Conservation (phyloP, 2,797 vertebrate species). For the Syndactyla subalaris region DNA sequence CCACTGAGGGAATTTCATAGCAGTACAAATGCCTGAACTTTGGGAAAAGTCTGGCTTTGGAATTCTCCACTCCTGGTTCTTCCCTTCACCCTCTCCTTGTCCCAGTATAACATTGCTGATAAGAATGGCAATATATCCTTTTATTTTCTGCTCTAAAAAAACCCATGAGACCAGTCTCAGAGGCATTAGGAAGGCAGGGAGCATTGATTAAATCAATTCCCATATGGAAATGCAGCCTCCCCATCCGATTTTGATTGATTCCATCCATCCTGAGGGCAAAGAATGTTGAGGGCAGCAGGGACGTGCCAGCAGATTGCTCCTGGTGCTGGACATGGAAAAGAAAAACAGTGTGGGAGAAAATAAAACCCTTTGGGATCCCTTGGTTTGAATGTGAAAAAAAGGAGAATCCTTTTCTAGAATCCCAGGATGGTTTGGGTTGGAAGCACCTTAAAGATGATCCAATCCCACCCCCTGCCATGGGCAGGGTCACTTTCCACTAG, state of each 20-base stretch:
- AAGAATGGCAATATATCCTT: background rate
- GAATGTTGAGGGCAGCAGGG: background rate
- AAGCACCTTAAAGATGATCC: background rate
- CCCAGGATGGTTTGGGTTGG: background rate
- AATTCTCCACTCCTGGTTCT: background rate
- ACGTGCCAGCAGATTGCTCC: background rate
- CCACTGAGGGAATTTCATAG: background rate
- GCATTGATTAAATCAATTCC: slow-evolving; percentile 15
- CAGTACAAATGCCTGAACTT: background rate
- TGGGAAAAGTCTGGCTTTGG: background rate
- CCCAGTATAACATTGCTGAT: background rate
- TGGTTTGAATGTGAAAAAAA: background rate
- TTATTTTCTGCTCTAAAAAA: background rate
- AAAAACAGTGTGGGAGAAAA: background rate
- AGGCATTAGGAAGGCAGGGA: slow-evolving; percentile 14
- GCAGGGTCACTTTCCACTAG: background rate
- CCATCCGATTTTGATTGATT: background rate
- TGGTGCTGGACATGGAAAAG: background rate
- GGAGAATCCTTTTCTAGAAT: background rate
- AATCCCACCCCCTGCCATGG: background rate
- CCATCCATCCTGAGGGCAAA: background rate
- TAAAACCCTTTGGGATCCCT: background rate
- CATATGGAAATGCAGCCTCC: background rate
- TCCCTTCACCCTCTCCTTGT: background rate
- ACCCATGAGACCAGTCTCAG: background rate